Evolutionary conservation across 2,888 invertebrate species (phyloP).

Genomic region (Dendrolimus pini): DNA sequence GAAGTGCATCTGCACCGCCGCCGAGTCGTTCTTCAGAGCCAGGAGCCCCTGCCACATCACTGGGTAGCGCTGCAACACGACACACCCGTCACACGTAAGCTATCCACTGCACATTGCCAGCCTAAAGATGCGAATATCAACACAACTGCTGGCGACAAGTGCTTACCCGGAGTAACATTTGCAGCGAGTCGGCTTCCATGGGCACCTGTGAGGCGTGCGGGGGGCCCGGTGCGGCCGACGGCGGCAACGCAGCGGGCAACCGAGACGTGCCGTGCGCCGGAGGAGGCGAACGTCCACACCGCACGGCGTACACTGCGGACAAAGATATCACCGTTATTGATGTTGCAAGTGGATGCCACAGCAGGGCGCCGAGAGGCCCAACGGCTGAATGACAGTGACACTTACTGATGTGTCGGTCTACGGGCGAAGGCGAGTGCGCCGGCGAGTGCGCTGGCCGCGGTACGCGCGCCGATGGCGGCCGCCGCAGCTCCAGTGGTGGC

Average conservation of each 20-base stretch:
- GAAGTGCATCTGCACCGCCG: slow-evolving; percentile 99
- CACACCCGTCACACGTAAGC: neutral
- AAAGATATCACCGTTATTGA: too few species aligned
- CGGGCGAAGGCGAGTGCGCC: slow-evolving; percentile 51
- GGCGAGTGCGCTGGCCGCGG: slow-evolving; percentile 83
- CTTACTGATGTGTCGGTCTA: slow-evolving; percentile 73
- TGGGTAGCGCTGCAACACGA: slow-evolving; percentile 86
- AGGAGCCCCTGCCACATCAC: slow-evolving; percentile 98
- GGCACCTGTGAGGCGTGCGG: slow-evolving; percentile 88
- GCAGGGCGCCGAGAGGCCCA: neutral
- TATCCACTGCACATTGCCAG: too few species aligned
- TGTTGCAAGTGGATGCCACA: neutral
- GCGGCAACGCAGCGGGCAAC: slow-evolving; percentile 47
- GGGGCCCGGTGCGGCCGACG: slow-evolving; percentile 68
- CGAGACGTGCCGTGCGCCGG: slow-evolving; percentile 34
- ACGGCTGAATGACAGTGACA: neutral
- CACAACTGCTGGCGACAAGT: too few species aligned
- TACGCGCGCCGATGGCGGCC: slow-evolving; percentile 77
- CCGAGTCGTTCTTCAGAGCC: slow-evolving; percentile 97
- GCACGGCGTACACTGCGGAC: slow-evolving; percentile 24
- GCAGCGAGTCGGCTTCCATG: slow-evolving; percentile 88
- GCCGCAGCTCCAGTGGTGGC: slow-evolving; percentile 84
- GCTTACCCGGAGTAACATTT: slow-evolving; percentile 83
- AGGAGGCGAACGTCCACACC: slow-evolving; percentile 23
- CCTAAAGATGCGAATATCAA: too few species aligned